Evolutionary conservation across 2,797 vertebrate genomes (phyloP), one percentile per base, ranked within the genome.

Genomic region (Aphelocoma californica): DNA sequence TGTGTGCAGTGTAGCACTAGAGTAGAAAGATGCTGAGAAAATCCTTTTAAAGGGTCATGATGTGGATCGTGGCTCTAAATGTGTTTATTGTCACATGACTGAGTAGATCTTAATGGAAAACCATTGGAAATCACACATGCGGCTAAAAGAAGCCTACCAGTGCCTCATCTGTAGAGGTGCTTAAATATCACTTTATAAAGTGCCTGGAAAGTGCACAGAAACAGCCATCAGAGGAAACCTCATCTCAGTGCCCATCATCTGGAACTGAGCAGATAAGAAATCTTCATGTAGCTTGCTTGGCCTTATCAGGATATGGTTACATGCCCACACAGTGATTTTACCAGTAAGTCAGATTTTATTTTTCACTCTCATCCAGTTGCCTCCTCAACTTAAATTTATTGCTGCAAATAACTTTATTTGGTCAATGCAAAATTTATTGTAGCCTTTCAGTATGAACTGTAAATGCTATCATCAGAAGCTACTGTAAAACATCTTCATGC

Each of bases 91-190:
- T 91, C 85, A 7, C 5, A 34, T 94, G 4, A 86, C 81, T 51
- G 95, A 96, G 18, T 98, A 96, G 97, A 89, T 81, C 28, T 94
- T 96, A 79, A 96, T 97, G 96, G 97, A 98, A 94, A 95, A 82
- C 31, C 95, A 97, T 66, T 97, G 98, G 92, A 65, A 89, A 79
- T 82, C 82, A 36, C 93, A 87, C 50, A 84, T 90, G 29, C 29
- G 6, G n/a, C 38, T 92, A 50, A 89, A 88, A 57, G 93, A 79
- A 94, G 83, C 56, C 36, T 93, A 48, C 64, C 70, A 88, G 50
- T 88, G 89, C 88, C 57, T 91, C 31, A 28, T 88, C 34, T 94
- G 93, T 66, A 61, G 78, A 81, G 95, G 87, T 58, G 79, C 54
- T 48, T 97, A 96, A 45, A 42, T 87, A 50, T 95, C 64, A n/a